These are phyloP conservation scores for Lasiurus borealis DNA, from an alignment of 2,113 vertebrate species.

Conservation along the genomic window DNA sequence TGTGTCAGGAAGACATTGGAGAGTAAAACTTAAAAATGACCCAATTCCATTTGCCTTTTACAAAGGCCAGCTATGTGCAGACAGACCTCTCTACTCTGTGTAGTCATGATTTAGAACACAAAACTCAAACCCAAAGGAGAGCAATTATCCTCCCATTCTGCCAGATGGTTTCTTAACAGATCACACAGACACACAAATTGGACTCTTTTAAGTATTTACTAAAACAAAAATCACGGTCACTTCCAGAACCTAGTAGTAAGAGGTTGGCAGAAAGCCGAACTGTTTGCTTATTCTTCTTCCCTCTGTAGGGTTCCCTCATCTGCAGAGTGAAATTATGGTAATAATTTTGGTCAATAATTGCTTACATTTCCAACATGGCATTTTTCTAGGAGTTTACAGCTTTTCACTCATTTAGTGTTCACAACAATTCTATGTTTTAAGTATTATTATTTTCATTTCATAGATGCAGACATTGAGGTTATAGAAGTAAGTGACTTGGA, in stretches of 20 bases:
- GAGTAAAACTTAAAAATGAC: neutral
- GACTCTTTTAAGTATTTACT: neutral
- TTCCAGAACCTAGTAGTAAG: neutral
- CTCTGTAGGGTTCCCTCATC: neutral
- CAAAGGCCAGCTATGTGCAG: neutral
- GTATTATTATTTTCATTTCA: neutral
- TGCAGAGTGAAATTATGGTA: neutral
- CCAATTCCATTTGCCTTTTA: neutral
- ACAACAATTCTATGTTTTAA: neutral
- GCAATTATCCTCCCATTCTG: neutral
- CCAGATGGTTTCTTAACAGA: neutral
- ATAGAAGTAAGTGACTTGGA: neutral
- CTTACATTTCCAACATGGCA: neutral
- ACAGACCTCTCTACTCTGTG: neutral
- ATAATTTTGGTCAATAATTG: neutral
- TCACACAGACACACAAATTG: neutral
- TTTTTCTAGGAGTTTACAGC: neutral
- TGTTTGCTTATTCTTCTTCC: neutral
- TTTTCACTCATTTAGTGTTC: constrained; percentile 1
- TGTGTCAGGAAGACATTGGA: neutral
- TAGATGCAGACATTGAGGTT: neutral
- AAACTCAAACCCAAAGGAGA: neutral
- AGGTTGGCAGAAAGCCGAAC: neutral
- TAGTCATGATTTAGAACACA: neutral
- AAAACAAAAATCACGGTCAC: neutral